These are phyloP conservation scores for Eilema depressum DNA, from an alignment of 2,888 invertebrate genomes.

Conservation along the genomic window DNA sequence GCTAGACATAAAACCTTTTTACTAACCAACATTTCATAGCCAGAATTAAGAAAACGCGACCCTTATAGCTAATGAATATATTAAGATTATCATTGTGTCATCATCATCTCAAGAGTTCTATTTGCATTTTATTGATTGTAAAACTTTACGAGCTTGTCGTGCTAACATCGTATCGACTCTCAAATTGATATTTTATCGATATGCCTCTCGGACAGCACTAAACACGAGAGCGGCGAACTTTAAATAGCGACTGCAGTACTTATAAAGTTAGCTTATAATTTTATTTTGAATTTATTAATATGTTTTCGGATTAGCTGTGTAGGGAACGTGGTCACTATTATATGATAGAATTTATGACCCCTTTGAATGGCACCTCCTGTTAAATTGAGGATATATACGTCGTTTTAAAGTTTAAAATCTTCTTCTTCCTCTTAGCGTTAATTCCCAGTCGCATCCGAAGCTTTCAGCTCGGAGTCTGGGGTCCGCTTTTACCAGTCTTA, in stretches of 20 bases:
- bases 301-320: constrained; percentile 42
- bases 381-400: constrained; percentile 11
- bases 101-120: constrained; percentile 68
- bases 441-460: too few species aligned
- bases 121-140: constrained; percentile 77
- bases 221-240: constrained; percentile 52
- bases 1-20: neutral
- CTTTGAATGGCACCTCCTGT: constrained; percentile 30
- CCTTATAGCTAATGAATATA: constrained; percentile 61
- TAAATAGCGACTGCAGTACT: constrained; percentile 49
- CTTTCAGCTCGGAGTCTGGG: too few species aligned
- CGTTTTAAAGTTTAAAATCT: constrained; percentile 28
- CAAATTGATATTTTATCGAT: constrained; percentile 75
- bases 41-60: constrained; percentile 41
- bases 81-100: constrained; percentile 66
- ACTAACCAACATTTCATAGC: constrained; percentile 25
- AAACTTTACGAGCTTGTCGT: constrained; percentile 74
- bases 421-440: too few species aligned
- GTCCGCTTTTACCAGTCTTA: too few species aligned
- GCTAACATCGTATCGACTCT: constrained; percentile 67
- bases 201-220: constrained; percentile 45
- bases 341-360: constrained; percentile 38
- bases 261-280: constrained; percentile 54
- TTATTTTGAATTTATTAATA: constrained; percentile 51
- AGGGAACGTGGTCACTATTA: constrained; percentile 35